A percentile compares a stretch with the other conserved stretches of the same genome.
Conservation (phyloP, 2,888 invertebrate genomes). For the Drosophila neonasuta region DNA sequence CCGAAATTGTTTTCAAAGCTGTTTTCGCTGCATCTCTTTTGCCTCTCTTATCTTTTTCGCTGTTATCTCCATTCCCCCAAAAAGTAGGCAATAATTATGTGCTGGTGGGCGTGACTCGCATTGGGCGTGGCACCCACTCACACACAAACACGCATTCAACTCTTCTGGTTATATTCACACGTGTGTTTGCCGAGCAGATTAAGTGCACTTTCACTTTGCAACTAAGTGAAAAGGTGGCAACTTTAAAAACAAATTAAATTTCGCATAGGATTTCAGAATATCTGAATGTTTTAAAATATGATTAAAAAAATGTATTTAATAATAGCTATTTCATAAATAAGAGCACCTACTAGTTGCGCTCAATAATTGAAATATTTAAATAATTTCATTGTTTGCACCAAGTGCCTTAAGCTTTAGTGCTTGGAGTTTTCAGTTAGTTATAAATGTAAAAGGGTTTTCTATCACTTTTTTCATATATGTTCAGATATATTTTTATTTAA, state of each 20-base stretch:
- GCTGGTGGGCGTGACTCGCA: constrained; percentile 30
- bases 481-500: too few relatives aligned
- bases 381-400: too few relatives aligned
- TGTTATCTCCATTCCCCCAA: constrained; percentile 13
- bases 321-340: too few relatives aligned
- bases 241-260: constrained; percentile 1
- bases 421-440: too few relatives aligned
- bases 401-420: too few relatives aligned
- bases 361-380: too few relatives aligned
- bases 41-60: not conserved
- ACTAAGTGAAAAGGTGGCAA: not conserved
- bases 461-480: too few relatives aligned
- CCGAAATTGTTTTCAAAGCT: constrained; percentile 68
- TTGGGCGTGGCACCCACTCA: constrained; percentile 18
- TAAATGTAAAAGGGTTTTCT: too few relatives aligned
- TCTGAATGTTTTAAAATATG: too few relatives aligned
- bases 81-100: constrained; percentile 72
- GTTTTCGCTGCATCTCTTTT: constrained; percentile 34
- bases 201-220: constrained; percentile 18
- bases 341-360: too few relatives aligned
- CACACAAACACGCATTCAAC: not conserved
- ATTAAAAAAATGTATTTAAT: too few relatives aligned
- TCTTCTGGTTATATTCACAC: constrained; percentile 7
- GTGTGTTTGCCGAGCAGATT: not conserved
- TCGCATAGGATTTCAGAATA: not conserved